Evolutionary conservation across 2,888 invertebrate species (phyloP).

Genomic region (Gari tellinella): DNA sequence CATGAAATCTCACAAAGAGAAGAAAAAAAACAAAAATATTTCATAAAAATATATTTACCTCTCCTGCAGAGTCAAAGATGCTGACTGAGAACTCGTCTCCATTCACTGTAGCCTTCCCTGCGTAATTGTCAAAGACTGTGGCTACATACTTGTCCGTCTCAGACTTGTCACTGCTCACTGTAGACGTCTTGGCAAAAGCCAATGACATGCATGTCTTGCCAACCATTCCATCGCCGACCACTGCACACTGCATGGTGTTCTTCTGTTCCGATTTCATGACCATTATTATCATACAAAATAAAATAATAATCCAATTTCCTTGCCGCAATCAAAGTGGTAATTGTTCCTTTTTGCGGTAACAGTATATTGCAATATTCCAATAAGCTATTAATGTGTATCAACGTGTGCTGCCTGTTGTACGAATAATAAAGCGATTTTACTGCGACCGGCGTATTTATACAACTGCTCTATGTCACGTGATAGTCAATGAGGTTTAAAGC

Average conservation of each 20-base stretch:
- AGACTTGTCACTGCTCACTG: background rate
- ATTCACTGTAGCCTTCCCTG: constrained; percentile 62
- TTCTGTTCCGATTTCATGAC: constrained; percentile 47
- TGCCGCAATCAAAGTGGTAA: no score
- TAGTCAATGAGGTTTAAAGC: no score
- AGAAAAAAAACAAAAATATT: background rate
- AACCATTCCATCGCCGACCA: constrained; percentile 76
- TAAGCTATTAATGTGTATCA: no score
- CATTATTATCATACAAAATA: constrained; percentile 17
- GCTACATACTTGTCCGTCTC: constrained; percentile 59
- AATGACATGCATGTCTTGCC: constrained; percentile 74
- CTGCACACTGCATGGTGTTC: constrained; percentile 68
- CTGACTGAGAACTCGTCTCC: constrained; percentile 74
- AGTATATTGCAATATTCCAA: no score
- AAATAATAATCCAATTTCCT: no score
- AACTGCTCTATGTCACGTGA: no score
- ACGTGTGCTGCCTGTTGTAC: no score
- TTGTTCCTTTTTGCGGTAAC: no score
- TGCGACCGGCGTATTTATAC: no score
- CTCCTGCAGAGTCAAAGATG: constrained; percentile 77
- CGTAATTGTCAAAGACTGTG: constrained; percentile 74
- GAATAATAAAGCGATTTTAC: no score
- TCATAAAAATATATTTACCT: constrained; percentile 42
- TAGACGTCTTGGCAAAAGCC: constrained; percentile 52
- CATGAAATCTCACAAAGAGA: no score